Conservation (phyloP, 2,797 vertebrate species). For the Anomalospiza imberbis region DNA sequence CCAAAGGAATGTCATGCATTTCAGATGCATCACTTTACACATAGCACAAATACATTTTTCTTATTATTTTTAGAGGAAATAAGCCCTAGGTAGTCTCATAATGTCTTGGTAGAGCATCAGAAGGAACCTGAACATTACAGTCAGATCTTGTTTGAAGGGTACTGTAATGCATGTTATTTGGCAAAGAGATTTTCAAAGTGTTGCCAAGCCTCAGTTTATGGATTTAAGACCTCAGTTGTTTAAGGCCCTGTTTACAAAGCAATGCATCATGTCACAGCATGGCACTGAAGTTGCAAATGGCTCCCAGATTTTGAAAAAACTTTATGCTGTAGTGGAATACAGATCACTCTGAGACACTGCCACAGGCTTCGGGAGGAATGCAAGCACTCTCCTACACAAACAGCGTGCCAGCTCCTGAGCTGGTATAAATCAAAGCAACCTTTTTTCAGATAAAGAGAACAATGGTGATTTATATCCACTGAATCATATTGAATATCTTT, state of each 20-base stretch:
- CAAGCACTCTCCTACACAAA: neutral
- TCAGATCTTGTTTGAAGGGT: neutral
- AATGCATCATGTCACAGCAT: slow-evolving; percentile 25
- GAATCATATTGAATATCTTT: neutral
- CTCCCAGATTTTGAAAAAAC: slow-evolving; percentile 1
- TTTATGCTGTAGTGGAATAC: neutral
- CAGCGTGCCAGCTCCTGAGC: neutral
- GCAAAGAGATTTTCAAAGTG: slow-evolving; percentile 14
- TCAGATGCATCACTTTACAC: neutral
- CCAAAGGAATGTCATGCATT: neutral
- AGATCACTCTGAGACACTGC: neutral
- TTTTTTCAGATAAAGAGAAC: neutral
- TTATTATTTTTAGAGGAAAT: neutral
- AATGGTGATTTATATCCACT: neutral
- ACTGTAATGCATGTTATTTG: neutral
- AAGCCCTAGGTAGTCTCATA: neutral
- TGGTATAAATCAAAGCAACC: neutral
- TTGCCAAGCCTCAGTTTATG: slow-evolving; percentile 30
- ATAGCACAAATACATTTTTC: neutral
- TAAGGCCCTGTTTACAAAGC: slow-evolving; percentile 46
- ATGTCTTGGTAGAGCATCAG: neutral
- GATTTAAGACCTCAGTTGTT: slow-evolving; percentile 17
- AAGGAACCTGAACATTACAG: neutral
- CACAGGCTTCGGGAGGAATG: neutral
- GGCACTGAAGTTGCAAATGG: slow-evolving; percentile 20